Evolutionary conservation across 2,113 vertebrate genomes (phyloP).

Genomic region (Myotis brandtii): DNA sequence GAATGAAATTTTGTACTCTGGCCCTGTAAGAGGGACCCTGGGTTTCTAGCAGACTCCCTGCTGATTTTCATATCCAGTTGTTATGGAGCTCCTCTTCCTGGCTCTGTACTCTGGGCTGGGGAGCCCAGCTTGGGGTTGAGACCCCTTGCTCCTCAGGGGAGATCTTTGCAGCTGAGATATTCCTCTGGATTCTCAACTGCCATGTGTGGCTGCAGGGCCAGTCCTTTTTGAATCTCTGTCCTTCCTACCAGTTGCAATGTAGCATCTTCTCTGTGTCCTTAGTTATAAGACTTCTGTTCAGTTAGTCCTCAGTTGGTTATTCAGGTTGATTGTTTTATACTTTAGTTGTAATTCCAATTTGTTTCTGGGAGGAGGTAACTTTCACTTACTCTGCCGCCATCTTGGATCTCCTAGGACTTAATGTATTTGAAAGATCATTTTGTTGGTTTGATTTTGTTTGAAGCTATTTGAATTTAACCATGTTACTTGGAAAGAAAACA

Average conservation of each 20-base stretch:
- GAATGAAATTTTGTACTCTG: background rate
- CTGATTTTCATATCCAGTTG: background rate
- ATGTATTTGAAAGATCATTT: background rate
- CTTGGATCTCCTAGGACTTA: background rate
- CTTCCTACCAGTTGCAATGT: background rate
- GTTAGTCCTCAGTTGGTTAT: background rate
- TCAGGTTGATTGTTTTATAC: background rate
- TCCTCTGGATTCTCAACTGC: background rate
- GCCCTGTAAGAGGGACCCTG: background rate
- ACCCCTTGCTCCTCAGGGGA: background rate
- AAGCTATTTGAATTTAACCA: slow-evolving; percentile 2
- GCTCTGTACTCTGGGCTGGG: background rate
- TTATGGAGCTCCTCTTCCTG: background rate
- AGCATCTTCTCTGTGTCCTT: background rate
- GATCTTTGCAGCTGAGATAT: background rate
- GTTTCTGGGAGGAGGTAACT: background rate
- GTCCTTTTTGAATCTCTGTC: background rate
- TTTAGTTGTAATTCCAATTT: background rate
- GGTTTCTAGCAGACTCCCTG: background rate
- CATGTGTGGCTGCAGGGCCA: background rate
- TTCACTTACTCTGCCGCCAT: background rate
- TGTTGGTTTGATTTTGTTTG: slow-evolving; percentile 36
- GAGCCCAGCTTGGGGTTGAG: background rate
- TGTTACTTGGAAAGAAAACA: background rate
- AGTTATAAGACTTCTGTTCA: background rate